phyloP scores from a whole-genome alignment of 1,140 invertebrate genomes.

The Linepithema humile region DNA sequence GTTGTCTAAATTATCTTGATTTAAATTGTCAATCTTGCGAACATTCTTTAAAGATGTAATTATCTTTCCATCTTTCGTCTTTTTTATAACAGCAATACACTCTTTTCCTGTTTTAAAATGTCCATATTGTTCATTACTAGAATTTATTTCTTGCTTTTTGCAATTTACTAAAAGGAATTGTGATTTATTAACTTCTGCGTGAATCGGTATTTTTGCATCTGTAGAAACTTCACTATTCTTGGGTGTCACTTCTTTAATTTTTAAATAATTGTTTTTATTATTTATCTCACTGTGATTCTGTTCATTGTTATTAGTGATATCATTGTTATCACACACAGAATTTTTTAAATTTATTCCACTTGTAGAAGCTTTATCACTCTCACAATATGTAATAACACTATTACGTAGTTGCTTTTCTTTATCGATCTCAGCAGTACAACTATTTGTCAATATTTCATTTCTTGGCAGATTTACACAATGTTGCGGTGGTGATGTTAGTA shows the following conservation, averaged over 20 bases:
- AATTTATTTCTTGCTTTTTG: background rate
- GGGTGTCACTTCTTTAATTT: background rate
- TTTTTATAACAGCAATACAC: background rate
- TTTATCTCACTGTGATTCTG: background rate
- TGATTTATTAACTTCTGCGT: background rate
- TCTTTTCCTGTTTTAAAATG: background rate
- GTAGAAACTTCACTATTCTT: background rate
- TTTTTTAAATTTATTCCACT: background rate
- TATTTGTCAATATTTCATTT: background rate
- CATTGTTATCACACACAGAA: background rate
- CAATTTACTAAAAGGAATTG: conserved; percentile 9
- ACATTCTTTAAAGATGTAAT: background rate
- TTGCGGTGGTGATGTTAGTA: background rate
- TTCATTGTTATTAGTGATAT: background rate
- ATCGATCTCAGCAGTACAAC: background rate
- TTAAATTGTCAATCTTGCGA: background rate
- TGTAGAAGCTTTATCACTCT: background rate
- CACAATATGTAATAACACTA: background rate
- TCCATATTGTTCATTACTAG: background rate
- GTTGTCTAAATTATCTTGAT: background rate
- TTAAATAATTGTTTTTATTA: background rate
- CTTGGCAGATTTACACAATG: background rate
- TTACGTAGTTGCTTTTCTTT: background rate
- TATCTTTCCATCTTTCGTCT: background rate
- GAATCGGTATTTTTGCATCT: background rate